Evolutionary conservation across 1,140 invertebrate species (phyloP).

Genomic region (Drosophila nebulosa): DNA sequence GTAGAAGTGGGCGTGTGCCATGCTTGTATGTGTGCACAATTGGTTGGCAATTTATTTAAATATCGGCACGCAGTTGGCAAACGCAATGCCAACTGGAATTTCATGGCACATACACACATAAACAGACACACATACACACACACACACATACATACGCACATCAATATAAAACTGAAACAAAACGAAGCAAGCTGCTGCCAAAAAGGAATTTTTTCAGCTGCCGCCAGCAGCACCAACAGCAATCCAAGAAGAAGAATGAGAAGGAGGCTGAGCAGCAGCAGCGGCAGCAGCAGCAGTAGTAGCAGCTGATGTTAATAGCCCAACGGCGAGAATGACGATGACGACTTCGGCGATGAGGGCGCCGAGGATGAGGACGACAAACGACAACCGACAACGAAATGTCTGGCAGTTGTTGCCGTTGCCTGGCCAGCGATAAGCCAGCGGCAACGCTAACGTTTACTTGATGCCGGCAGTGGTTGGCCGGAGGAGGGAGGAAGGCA

Average conservation of each 20-base stretch:
- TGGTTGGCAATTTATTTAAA: slow-evolving; percentile 79
- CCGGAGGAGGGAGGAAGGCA: background rate
- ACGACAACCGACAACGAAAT: slow-evolving; percentile 47
- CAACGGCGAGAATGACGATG: slow-evolving; percentile 62
- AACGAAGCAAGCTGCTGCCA: slow-evolving; percentile 57
- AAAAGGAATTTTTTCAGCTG: slow-evolving; percentile 77
- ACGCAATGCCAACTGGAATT: slow-evolving; percentile 76
- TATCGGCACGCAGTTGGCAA: slow-evolving; percentile 73
- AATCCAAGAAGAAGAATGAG: background rate
- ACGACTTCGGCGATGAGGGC: slow-evolving; percentile 32
- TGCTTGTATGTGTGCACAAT: slow-evolving; percentile 61
- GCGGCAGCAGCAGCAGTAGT: slow-evolving; percentile 35
- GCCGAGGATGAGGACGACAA: background rate
- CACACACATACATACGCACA: slow-evolving; percentile 44
- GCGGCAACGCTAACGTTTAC: slow-evolving; percentile 1
- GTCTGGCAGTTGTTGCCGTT: slow-evolving; percentile 58
- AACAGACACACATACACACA: slow-evolving; percentile 48
- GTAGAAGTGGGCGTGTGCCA: background rate
- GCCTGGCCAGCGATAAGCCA: slow-evolving; percentile 32
- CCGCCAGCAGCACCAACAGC: slow-evolving; percentile 39
- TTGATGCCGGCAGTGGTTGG: background rate
- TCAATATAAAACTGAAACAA: slow-evolving; percentile 15
- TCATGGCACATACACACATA: slow-evolving; percentile 54
- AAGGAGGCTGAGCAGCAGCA: background rate
- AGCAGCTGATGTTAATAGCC: slow-evolving; percentile 74